Evolutionary conservation across 1,140 invertebrate species (phyloP).

Genomic region (Formica selysi): DNA sequence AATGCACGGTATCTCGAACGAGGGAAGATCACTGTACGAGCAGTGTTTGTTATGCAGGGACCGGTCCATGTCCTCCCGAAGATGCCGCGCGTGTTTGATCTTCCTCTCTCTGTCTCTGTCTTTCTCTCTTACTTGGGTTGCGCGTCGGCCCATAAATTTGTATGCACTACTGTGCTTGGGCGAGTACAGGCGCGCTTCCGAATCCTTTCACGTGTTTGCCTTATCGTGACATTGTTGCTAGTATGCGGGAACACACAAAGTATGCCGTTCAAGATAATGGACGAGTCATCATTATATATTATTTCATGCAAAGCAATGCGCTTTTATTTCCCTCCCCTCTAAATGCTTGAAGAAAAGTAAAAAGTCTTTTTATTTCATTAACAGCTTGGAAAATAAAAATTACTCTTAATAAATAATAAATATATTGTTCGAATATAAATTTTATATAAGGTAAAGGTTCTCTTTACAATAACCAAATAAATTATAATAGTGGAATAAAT

Average conservation of each 20-base stretch:
- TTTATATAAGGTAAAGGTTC: background rate
- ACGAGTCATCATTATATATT: background rate
- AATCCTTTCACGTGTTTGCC: conserved; percentile 33
- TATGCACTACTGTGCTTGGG: conserved; percentile 57
- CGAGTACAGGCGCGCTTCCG: conserved; percentile 20
- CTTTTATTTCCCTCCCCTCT: background rate
- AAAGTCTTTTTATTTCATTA: background rate
- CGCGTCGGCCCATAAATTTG: conserved; percentile 55
- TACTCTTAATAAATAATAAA: background rate
- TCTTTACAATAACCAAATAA: background rate
- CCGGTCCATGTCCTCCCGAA: conserved; percentile 23
- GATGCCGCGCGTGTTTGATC: conserved; percentile 61
- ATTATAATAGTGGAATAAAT: background rate
- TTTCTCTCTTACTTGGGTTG: conserved; percentile 22
- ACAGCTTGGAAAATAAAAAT: background rate
- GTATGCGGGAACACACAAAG: background rate
- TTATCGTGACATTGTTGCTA: conserved; percentile 10
- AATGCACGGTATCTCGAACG: conserved; percentile 30
- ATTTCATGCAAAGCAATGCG: background rate
- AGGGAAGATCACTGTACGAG: conserved; percentile 34
- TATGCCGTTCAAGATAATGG: conserved; percentile 45
- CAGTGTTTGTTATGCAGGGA: conserved; percentile 61
- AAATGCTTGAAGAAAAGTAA: background rate
- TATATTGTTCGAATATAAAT: conserved; percentile 9
- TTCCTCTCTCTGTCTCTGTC: conserved; percentile 50